A percentile compares a stretch with the other conserved stretches of the same genome.
phyloP scores from a whole-genome alignment of 2,888 invertebrate genomes.

The Drosophila yooni region DNA sequence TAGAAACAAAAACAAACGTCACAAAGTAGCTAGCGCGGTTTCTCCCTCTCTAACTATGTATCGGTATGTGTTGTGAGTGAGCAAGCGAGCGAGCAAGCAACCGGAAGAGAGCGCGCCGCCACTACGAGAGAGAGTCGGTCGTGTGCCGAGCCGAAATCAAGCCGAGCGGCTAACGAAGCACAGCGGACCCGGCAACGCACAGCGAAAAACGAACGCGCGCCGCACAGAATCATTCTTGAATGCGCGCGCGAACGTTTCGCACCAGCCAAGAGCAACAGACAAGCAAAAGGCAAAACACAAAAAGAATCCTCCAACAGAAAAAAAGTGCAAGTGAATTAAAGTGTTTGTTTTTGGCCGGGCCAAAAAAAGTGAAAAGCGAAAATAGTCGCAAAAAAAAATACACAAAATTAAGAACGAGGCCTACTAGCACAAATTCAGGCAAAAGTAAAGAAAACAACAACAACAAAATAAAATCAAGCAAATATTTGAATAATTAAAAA shows the following conservation, averaged over 20 bases:
- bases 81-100: conserved; percentile 20
- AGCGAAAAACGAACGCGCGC: conserved; percentile 44
- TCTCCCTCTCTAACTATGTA: neutral
- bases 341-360: conserved; percentile 31
- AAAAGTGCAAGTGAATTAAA: conserved; percentile 73
- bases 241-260: conserved; percentile 84
- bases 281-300: conserved; percentile 2
- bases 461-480: conserved; percentile 14
- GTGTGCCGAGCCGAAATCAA: conserved; percentile 40
- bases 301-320: conserved; percentile 3
- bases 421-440: conserved; percentile 77
- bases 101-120: conserved; percentile 64
- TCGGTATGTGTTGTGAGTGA: conserved; percentile 20
- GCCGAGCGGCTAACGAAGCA: conserved; percentile 38
- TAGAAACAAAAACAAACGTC: conserved; percentile 78
- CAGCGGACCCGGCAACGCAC: conserved; percentile 61
- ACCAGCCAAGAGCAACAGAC: conserved; percentile 55
- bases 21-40: conserved; percentile 29
- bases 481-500: conserved; percentile 79
- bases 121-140: conserved; percentile 12
- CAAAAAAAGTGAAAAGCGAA: conserved; percentile 41
- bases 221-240: conserved; percentile 84
- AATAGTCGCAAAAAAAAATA: conserved; percentile 23
- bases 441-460: conserved; percentile 30
- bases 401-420: conserved; percentile 77